Percentiles rank a stretch among this genome's conserved stretches.
These are phyloP conservation scores for Neodiprion virginianus DNA, from an alignment of 1,140 invertebrate genomes.

Conservation along the genomic window DNA sequence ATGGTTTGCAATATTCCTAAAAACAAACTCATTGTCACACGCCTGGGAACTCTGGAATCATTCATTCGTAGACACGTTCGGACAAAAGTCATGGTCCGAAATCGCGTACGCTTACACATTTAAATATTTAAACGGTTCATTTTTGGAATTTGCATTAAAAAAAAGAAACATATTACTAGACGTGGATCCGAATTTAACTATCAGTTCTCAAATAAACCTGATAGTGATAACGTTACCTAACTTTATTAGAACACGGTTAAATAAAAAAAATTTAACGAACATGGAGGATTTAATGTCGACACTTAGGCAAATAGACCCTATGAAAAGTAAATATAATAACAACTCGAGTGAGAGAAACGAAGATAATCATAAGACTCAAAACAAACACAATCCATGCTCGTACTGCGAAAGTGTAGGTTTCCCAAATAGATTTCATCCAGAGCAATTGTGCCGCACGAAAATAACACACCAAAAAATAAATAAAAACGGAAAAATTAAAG, in stretches of 20 bases:
- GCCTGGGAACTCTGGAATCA: constrained; percentile 19
- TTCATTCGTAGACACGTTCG: constrained; percentile 20
- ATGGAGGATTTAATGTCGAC: constrained; percentile 22
- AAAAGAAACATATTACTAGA: constrained; percentile 25
- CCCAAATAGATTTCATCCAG: constrained; percentile 24
- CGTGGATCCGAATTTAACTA: constrained; percentile 9
- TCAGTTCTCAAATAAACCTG: constrained; percentile 22
- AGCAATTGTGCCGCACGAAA: constrained; percentile 26
- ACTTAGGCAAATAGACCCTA: constrained; percentile 16
- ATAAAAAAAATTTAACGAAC: constrained; percentile 10
- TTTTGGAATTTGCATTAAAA: constrained; percentile 24
- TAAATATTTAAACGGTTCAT: constrained; percentile 21
- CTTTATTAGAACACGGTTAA: neutral
- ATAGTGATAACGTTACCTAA: constrained; percentile 19
- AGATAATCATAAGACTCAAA: constrained; percentile 12
- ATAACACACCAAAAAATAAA: neutral
- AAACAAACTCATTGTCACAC: constrained; percentile 5
- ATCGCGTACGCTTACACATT: constrained; percentile 18
- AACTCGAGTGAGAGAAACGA: neutral
- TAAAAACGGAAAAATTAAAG: constrained; percentile 24
- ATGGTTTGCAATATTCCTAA: constrained; percentile 8
- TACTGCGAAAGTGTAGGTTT: constrained; percentile 22
- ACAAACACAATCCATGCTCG: constrained; percentile 21
- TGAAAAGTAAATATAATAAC: neutral
- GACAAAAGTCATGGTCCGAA: constrained; percentile 14